These are phyloP conservation scores for Mus spretus DNA, from an alignment of 2,797 vertebrate species.

Conservation along the genomic window DNA sequence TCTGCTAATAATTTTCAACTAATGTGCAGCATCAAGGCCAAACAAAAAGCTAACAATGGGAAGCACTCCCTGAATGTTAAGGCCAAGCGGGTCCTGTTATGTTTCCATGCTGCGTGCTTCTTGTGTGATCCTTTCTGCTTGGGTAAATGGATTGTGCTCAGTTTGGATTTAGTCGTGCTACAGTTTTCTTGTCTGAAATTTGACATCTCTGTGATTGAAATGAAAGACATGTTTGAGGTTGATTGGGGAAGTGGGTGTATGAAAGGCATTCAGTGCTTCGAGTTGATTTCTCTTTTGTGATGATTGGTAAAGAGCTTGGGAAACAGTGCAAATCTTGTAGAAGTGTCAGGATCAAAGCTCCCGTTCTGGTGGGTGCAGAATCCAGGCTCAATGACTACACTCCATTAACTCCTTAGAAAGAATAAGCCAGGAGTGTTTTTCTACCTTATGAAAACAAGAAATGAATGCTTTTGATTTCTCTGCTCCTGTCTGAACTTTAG, in stretches of 20 bases:
- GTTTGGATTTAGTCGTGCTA: constrained; percentile 59
- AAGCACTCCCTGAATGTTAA: background rate
- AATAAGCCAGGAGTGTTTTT: background rate
- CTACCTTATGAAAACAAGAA: background rate
- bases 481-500: background rate
- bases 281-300: constrained; percentile 74
- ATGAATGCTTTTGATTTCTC: background rate
- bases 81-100: background rate
- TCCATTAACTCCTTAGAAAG: background rate
- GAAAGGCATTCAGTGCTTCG: constrained; percentile 70
- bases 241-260: constrained; percentile 65
- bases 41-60: background rate
- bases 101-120: background rate
- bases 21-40: background rate
- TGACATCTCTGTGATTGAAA: constrained; percentile 72
- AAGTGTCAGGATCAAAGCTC: background rate
- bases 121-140: background rate
- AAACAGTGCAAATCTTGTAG: constrained; percentile 45
- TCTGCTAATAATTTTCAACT: constrained; percentile 48
- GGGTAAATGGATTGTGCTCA: background rate
- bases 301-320: constrained; percentile 74
- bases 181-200: constrained; percentile 65
- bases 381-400: background rate
- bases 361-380: background rate
- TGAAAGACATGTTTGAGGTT: constrained; percentile 51